Percentiles rank a stretch among this genome's conserved stretches.
Conservation (phyloP, 2,113 vertebrate genomes). For the Phrynosoma platyrhinos region DNA sequence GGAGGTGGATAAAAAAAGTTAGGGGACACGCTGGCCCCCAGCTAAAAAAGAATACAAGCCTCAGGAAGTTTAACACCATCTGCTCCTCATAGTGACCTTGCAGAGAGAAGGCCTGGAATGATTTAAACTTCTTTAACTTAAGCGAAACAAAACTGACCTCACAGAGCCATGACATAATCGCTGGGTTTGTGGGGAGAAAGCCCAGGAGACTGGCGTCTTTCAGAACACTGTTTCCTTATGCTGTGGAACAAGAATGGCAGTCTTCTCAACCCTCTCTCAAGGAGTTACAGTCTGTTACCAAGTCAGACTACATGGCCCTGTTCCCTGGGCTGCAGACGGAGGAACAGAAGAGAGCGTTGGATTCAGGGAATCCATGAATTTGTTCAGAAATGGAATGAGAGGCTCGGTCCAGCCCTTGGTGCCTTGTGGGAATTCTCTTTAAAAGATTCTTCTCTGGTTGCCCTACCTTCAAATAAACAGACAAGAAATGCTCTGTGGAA, state of each 20-base stretch:
- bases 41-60: slow-evolving; percentile 54
- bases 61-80: slow-evolving; percentile 26
- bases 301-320: slow-evolving; percentile 30
- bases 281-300: slow-evolving; percentile 44
- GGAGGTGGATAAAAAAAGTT: fast-evolving
- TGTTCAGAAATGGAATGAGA: not conserved
- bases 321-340: fast-evolving
- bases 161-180: slow-evolving; percentile 73
- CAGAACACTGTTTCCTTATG: slow-evolving; percentile 72
- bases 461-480: fast-evolving
- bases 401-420: fast-evolving
- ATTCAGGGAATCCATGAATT: fast-evolving
- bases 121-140: slow-evolving; percentile 23
- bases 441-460: not conserved
- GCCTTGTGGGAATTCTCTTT: not conserved
- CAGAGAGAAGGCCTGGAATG: not conserved
- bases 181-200: not conserved
- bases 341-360: not conserved
- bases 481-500: not conserved
- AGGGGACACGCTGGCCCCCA: not conserved
- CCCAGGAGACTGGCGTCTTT: slow-evolving; percentile 7
- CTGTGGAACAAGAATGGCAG: slow-evolving; percentile 67
- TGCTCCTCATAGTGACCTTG: slow-evolving; percentile 49
- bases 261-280: slow-evolving; percentile 44
- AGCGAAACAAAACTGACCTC: slow-evolving; percentile 64